Evolutionary conservation across 2,797 vertebrate genomes (phyloP), one percentile per base, ranked within the genome.

Genomic region (Alectoris magna): DNA sequence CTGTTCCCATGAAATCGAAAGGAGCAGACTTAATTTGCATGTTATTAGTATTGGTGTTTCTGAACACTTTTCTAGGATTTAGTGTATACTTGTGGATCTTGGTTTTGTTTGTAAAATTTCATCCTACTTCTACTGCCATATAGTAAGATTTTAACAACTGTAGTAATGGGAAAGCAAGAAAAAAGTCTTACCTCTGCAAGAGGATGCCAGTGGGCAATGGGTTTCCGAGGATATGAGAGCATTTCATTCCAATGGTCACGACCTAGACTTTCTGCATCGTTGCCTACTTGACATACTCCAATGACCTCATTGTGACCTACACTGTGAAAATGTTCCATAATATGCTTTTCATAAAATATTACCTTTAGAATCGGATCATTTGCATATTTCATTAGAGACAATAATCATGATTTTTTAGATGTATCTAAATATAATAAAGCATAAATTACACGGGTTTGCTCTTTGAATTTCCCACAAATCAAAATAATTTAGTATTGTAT

Each of bases 231-330:
- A 88, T 99, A 99, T 0, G 99, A 99, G 36, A 99, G 97, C 99
- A 99, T 99, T 97, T 99, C 99, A n/a, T 98, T 99, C 99, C 99
- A 99, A 97, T 99, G 99, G 96, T 99, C 98, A 23, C 99, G 98
- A 69, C 99, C 99, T 58, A 99, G 98, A 87, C 96, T 98, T 96
- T 99, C 99, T 23, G 98, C 99, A 79, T 99, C 98, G 91, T 98
- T 99, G 97, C 99, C 99, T 91, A 99, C 98, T 97, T 99, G 99
- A 97, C 99, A 99, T 94, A 99, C 98, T 70, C 99, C 99, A 69
- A 99, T 99, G 97, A 99, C 98, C 97, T 99, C 99, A 98, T 99
- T 99, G 98, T 99, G 99, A 98, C 99, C 99, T 97, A 99, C 99
- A 95, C 99, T 99, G 98, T 98, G 97, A 98, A 98, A 98, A 96